Percentiles rank a stretch among this genome's conserved stretches.
Evolutionary conservation across 1,140 invertebrate genomes (phyloP).

Genomic region (Drosophila rhopaloa): DNA sequence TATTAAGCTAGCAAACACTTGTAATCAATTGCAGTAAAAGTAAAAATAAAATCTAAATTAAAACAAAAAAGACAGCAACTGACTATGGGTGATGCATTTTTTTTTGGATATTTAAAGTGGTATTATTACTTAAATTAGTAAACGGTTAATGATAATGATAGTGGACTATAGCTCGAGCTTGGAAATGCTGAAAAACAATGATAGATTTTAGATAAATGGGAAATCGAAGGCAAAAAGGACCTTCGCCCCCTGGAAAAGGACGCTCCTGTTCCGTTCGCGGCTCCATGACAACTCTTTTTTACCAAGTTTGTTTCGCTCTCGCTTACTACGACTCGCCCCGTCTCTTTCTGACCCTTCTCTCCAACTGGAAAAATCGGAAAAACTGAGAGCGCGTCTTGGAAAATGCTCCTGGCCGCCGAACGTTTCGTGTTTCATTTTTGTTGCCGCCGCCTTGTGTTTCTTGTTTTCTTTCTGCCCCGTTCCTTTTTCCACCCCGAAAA

Average conservation of each 20-base stretch:
- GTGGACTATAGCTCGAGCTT: no score
- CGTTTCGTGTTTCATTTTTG: slow-evolving; percentile 40
- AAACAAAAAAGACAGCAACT: no score
- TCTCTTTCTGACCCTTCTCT: slow-evolving; percentile 19
- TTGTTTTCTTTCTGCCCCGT: slow-evolving; percentile 1
- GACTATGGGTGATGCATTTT: no score
- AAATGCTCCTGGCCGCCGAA: slow-evolving; percentile 26
- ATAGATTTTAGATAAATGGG: no score
- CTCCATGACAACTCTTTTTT: slow-evolving; percentile 75
- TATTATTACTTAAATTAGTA: no score
- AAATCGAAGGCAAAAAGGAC: neutral
- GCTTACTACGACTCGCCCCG: slow-evolving; percentile 2
- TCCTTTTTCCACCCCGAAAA: slow-evolving; percentile 45
- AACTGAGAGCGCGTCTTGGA: slow-evolving; percentile 49
- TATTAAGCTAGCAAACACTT: no score
- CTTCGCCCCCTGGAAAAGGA: neutral
- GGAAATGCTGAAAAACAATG: neutral
- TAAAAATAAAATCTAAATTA: no score
- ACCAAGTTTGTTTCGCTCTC: slow-evolving; percentile 41
- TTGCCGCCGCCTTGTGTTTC: slow-evolving; percentile 5
- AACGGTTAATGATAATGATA: no score
- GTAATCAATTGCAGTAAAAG: no score
- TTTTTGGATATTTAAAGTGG: no score
- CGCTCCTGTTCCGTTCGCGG: slow-evolving; percentile 15
- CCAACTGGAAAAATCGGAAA: slow-evolving; percentile 17